Percentiles rank a stretch among this genome's conserved stretches.
Evolutionary conservation across 2,797 vertebrate species (phyloP).

Genomic region (Cirrhinus molitorella): DNA sequence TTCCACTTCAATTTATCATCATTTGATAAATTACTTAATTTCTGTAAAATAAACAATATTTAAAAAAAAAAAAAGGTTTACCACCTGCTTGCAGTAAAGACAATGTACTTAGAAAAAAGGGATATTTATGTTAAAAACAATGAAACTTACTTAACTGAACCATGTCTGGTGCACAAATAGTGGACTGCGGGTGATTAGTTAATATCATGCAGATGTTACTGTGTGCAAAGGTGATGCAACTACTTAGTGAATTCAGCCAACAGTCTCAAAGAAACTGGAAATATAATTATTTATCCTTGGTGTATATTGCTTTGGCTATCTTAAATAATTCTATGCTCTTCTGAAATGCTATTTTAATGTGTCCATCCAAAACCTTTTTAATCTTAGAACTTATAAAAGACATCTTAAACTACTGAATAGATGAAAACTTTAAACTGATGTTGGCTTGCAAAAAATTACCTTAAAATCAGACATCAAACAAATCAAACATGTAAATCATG

Average conservation of each 20-base stretch:
- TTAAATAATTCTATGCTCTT: conserved; percentile 5
- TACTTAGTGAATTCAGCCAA: neutral
- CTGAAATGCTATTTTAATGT: conserved; percentile 9
- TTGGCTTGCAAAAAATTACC: neutral
- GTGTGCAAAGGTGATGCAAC: neutral
- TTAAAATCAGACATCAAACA: neutral
- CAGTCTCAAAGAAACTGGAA: neutral
- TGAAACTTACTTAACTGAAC: neutral
- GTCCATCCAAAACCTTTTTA: neutral
- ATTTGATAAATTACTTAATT: neutral
- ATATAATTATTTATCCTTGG: neutral
- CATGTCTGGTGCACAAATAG: neutral
- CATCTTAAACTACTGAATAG: neutral
- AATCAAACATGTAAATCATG: neutral
- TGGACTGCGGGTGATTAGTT: neutral
- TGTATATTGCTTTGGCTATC: neutral
- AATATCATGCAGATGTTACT: neutral
- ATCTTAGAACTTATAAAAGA: neutral
- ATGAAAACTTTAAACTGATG: conserved; percentile 7
- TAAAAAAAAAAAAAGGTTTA: neutral
- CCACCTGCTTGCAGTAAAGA: neutral
- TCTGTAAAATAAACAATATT: neutral
- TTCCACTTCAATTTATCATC: neutral
- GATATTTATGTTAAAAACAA: neutral
- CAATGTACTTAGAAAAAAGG: neutral